Percentiles rank a stretch among this genome's conserved stretches.
Evolutionary conservation across 2,888 invertebrate genomes (phyloP).

Genomic region (Drosophila mayaguana): DNA sequence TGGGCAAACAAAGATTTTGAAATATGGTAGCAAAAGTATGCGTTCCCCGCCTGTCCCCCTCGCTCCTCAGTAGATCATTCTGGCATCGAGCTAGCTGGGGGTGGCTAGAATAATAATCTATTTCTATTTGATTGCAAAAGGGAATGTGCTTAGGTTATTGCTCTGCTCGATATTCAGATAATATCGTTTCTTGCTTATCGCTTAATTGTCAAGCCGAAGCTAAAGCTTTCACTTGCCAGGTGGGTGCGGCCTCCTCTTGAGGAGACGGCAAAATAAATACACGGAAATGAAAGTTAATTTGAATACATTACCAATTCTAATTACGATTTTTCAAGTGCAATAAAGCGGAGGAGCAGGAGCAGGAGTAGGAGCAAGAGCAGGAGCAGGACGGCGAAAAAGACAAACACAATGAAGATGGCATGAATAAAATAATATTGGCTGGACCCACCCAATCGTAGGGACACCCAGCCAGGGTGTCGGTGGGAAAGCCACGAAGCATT

Average conservation of each 20-base stretch:
- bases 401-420: conserved; percentile 63
- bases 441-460: conserved; percentile 38
- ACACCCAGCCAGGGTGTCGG: conserved; percentile 8
- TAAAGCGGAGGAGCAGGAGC: conserved; percentile 35
- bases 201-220: conserved; percentile 44
- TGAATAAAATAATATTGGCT: conserved; percentile 78
- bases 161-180: conserved; percentile 16
- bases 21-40: conserved; percentile 66
- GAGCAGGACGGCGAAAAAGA: conserved; percentile 16
- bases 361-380: conserved; percentile 12
- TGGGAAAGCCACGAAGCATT: conserved; percentile 64
- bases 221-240: conserved; percentile 25
- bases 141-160: conserved; percentile 11
- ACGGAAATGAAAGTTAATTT: conserved; percentile 81
- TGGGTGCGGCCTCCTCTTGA: conserved; percentile 13
- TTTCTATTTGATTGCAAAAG: conserved; percentile 38
- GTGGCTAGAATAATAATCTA: conserved; percentile 26
- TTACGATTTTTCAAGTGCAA: conserved; percentile 81
- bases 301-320: conserved; percentile 82
- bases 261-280: conserved; percentile 65
- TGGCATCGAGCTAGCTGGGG: background rate
- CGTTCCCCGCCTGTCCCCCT: conserved; percentile 23
- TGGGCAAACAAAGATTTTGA: conserved; percentile 69
- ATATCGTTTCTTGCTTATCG: conserved; percentile 42
- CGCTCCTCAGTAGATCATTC: conserved; percentile 32